Evolutionary conservation across 2,113 vertebrate species (phyloP), one percentile per base, ranked within the genome.

Genomic region (Sphyrna mokarran): DNA sequence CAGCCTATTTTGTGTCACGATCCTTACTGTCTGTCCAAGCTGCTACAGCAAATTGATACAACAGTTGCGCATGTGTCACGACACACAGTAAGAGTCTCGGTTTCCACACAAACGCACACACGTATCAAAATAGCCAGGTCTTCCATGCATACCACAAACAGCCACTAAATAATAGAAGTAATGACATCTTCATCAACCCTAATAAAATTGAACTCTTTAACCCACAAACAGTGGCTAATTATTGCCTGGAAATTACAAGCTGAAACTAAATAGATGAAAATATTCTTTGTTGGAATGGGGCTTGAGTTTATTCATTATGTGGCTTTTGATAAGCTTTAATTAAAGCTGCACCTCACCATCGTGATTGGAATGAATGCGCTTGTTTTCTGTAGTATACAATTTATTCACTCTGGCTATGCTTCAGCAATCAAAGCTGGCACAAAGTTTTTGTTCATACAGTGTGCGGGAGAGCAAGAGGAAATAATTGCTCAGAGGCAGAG

Each of bases 271-370:
- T 98, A 98, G 97, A 98, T 97, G 97, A 98, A 97, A 98, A 98
- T 97, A 98, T 97, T 98, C 97, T 98, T 97, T 97, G 97, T 97
- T 97, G 97, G 97, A 97, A 98, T 97, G 97, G 97, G 97, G 97
- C 97, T 97, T 97, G 98, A 97, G 97, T 98, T 97, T 98, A 98
- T 98, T 98, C 98, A 98, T 98, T 98, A 98, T 98, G 99, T 98
- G 98, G 98, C 97, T 98, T 98, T 98, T 98, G 98, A 98, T 98
- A 98, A 98, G 98, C 98, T 98, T 99, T 99, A 99, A 99, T 99
- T 99, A 99, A 99, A 98, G 98, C 98, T 98, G 98, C 98, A 98
- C 98, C 98, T 98, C 96, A 97, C 97, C 96, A 98, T 98, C 99
- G 98, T 98, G 97, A 96, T 97, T 96, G 97, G 98, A 98, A 98